Conservation (phyloP, 2,113 vertebrate genomes). For the Jacana jacana region DNA sequence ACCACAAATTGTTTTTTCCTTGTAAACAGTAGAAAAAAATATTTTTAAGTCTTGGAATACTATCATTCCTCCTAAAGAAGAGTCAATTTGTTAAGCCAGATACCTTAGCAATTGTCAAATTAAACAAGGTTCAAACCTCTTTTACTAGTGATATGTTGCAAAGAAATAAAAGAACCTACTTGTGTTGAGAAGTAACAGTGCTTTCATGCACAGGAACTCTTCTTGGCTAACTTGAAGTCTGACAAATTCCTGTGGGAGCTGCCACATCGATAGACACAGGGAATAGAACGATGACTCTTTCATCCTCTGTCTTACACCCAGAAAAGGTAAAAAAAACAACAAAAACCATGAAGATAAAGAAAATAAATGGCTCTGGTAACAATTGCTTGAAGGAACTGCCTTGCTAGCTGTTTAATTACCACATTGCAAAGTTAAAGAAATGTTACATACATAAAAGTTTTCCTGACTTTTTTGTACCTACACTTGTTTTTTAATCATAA, state of each 20-base stretch:
- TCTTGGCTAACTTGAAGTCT: conserved; percentile 92
- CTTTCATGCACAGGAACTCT: conserved; percentile 99
- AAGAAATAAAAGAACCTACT: conserved; percentile 76
- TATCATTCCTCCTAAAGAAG: neutral
- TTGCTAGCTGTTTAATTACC: neutral
- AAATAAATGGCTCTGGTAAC: neutral
- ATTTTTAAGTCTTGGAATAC: neutral
- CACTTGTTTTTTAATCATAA: neutral
- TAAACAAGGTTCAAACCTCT: neutral
- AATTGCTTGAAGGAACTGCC: neutral
- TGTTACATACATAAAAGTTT: neutral
- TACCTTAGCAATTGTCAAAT: neutral
- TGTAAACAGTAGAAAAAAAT: neutral
- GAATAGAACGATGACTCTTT: conserved; percentile 92
- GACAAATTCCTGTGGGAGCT: conserved; percentile 93
- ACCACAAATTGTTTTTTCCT: neutral
- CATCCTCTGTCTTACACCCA: conserved; percentile 87
- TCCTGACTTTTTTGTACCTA: neutral
- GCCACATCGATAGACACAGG: conserved; percentile 94
- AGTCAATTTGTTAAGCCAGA: neutral
- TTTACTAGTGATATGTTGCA: neutral
- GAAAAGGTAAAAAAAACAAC: neutral
- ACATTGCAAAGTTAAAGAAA: neutral
- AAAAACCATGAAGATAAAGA: neutral
- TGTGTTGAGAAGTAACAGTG: conserved; percentile 92